phyloP scores from a whole-genome alignment of 2,113 vertebrate genomes.

The Zeus faber region DNA sequence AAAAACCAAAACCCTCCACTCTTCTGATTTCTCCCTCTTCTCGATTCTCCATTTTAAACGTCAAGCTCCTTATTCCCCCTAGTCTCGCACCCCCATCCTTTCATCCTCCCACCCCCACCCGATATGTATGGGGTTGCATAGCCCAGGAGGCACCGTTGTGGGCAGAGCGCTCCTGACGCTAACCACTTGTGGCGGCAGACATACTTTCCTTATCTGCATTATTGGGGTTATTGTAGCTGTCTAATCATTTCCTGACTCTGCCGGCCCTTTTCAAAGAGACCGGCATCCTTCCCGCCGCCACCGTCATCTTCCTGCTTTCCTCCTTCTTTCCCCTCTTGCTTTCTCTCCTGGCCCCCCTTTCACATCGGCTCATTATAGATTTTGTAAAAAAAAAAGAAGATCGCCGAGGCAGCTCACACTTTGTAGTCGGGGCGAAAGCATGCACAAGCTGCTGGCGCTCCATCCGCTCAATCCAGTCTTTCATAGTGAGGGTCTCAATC shows the following conservation, averaged over 20 bases:
- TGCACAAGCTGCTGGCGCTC: too few species aligned
- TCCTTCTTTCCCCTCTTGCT: neutral
- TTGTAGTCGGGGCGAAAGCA: too few species aligned
- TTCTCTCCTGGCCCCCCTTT: too few species aligned
- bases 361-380: too few species aligned
- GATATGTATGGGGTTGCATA: constrained; percentile 46
- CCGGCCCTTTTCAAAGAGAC: constrained; percentile 42
- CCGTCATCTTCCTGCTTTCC: constrained; percentile 30
- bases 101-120: neutral
- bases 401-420: too few species aligned
- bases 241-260: constrained; percentile 67
- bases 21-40: neutral
- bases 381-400: too few species aligned
- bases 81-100: too few species aligned
- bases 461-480: too few species aligned
- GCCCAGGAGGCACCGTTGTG: constrained; percentile 51
- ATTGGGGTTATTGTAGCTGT: constrained; percentile 59
- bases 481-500: too few species aligned
- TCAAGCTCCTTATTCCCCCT: too few species aligned
- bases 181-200: constrained; percentile 59
- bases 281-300: constrained; percentile 12
- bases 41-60: too few species aligned
- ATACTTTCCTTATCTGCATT: constrained; percentile 63
- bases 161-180: constrained; percentile 44
- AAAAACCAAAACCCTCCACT: neutral